phyloP scores from a whole-genome alignment of 2,888 invertebrate species.

The Gastrophysa polygoni region DNA sequence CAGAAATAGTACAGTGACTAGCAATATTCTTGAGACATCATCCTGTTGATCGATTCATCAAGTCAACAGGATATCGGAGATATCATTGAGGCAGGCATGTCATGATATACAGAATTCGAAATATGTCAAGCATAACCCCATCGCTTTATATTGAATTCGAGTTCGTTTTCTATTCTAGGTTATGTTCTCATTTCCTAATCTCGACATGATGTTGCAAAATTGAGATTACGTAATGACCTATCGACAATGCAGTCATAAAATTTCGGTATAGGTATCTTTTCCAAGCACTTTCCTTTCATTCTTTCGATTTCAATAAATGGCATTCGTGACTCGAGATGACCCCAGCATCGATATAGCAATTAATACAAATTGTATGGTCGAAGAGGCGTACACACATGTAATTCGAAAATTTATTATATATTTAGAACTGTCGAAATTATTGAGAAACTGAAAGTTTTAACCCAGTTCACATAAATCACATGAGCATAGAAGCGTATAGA shows the following conservation, averaged over 20 bases:
- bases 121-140: too few species aligned
- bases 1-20: too few species aligned
- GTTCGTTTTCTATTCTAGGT: too few species aligned
- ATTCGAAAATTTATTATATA: background rate
- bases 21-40: too few species aligned
- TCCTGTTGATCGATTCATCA: too few species aligned
- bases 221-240: background rate
- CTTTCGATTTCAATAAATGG: background rate
- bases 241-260: background rate
- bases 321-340: background rate
- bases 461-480: constrained; percentile 12
- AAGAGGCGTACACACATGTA: background rate
- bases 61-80: too few species aligned
- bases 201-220: background rate
- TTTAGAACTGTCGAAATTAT: constrained; percentile 12
- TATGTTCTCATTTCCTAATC: background rate
- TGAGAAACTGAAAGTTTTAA: constrained; percentile 16
- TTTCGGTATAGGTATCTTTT: background rate
- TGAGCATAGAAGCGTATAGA: background rate
- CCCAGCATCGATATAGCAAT: constrained; percentile 15
- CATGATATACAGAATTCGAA: too few species aligned
- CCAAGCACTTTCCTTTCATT: background rate
- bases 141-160: too few species aligned
- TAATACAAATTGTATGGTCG: constrained; percentile 13
- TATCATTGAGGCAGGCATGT: too few species aligned